phyloP scores from a whole-genome alignment of 2,888 invertebrate genomes.

The Iselma pallidipennis region DNA sequence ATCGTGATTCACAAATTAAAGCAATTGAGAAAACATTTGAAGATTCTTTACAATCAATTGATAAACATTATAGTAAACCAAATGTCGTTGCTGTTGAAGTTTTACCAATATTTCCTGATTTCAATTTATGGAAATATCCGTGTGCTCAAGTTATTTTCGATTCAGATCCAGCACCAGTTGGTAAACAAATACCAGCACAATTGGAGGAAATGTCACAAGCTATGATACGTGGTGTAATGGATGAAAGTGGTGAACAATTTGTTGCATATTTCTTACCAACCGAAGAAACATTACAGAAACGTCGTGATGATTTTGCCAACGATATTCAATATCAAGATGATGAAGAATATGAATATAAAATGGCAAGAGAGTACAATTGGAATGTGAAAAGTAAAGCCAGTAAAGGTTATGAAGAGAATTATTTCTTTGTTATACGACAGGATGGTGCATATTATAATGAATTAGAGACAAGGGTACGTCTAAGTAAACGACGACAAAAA shows the following conservation, averaged over 20 bases:
- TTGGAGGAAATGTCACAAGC: constrained; percentile 99
- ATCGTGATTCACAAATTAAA: constrained; percentile 94
- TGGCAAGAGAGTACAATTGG: constrained; percentile 99
- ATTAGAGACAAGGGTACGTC: constrained; percentile 90
- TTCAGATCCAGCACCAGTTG: constrained; percentile 93
- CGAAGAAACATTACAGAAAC: constrained; percentile 87
- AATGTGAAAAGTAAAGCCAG: constrained; percentile 91
- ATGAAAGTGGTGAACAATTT: constrained; percentile 98
- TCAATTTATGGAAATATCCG: constrained; percentile 96
- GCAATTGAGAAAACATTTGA: constrained; percentile 98
- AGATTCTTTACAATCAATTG: constrained; percentile 81
- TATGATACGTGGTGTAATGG: constrained; percentile 99
- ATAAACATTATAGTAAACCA: constrained; percentile 95
- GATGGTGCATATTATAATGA: constrained; percentile 95
- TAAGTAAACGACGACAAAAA: constrained; percentile 89
- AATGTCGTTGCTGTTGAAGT: constrained; percentile 91
- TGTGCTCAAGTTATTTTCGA: constrained; percentile 99
- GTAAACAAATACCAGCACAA: constrained; percentile 83
- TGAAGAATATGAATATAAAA: constrained; percentile 93
- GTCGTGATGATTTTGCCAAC: constrained; percentile 78
- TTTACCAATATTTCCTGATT: constrained; percentile 91
- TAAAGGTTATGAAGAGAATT: constrained; percentile 90
- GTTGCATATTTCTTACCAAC: constrained; percentile 98
- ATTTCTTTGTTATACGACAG: constrained; percentile 89
- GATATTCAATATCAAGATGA: constrained; percentile 83